A percentile compares a stretch with the other conserved stretches of the same genome.
These are phyloP conservation scores for Tenebrio molitor DNA, from an alignment of 1,140 invertebrate genomes.

Conservation along the genomic window DNA sequence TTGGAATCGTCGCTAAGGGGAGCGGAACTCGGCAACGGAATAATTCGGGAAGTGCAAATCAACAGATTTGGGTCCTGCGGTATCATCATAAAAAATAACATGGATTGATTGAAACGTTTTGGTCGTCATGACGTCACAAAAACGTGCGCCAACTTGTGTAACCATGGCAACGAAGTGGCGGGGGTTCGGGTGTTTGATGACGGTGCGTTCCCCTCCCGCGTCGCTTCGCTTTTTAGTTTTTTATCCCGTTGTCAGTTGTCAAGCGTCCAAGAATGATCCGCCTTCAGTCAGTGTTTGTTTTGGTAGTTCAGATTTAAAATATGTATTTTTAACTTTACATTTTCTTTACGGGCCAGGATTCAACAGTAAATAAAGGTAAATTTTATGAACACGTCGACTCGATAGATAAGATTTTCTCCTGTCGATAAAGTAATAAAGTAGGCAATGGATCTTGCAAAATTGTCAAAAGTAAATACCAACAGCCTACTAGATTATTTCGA, in stretches of 20 bases:
- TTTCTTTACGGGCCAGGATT: conserved; percentile 34
- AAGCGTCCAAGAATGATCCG: conserved; percentile 35
- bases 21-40: no score
- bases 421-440: conserved; percentile 10
- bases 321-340: conserved; percentile 30
- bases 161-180: no score
- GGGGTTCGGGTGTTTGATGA: no score
- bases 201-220: neutral
- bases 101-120: no score
- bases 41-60: no score
- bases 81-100: no score
- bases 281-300: conserved; percentile 39
- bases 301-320: conserved; percentile 24
- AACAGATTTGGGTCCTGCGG: no score
- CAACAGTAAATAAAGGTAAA: conserved; percentile 37
- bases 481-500: neutral
- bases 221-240: conserved; percentile 29
- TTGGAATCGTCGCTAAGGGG: no score
- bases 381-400: conserved; percentile 13
- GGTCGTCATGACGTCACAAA: no score
- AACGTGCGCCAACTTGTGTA: no score
- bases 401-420: conserved; percentile 17
- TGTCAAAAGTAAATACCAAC: neutral
- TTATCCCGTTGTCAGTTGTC: conserved; percentile 41
- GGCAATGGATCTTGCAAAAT: neutral